A percentile compares a stretch with the other conserved stretches of the same genome.
Evolutionary conservation across 2,797 vertebrate genomes (phyloP).

Genomic region (Alfaro cultratus): DNA sequence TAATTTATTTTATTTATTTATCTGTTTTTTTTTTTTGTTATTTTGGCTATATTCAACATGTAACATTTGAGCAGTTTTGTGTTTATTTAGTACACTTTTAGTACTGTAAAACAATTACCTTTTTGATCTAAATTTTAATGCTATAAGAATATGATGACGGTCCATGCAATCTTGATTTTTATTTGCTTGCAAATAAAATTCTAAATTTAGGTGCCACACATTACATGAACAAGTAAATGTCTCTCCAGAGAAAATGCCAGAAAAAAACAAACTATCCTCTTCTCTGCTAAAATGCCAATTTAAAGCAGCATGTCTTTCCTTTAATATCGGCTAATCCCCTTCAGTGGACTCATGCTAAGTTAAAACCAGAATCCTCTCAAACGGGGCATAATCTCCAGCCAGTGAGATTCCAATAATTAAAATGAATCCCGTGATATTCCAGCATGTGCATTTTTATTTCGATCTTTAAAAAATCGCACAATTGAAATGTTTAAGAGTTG

Average conservation of each 20-base stretch:
- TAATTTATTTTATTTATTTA: no score
- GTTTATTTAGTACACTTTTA: background rate
- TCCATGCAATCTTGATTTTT: background rate
- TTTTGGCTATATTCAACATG: background rate
- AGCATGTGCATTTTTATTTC: background rate
- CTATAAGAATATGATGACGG: background rate
- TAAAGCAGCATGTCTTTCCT: background rate
- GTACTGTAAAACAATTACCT: background rate
- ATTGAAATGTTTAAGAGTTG: background rate
- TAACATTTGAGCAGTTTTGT: background rate
- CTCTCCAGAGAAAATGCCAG: background rate
- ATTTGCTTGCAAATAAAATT: background rate
- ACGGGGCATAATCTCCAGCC: slow-evolving; percentile 8
- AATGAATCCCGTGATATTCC: background rate
- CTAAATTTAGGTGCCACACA: background rate
- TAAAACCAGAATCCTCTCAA: background rate
- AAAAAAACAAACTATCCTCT: background rate
- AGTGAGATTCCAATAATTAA: background rate
- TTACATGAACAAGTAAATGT: background rate
- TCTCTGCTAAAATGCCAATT: slow-evolving; percentile 2
- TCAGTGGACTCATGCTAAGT: background rate
- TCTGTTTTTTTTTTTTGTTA: no score
- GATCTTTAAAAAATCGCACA: slow-evolving; percentile 18
- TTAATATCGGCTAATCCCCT: background rate
- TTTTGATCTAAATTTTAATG: background rate